phyloP scores from a whole-genome alignment of 2,797 vertebrate species.

The Enteromius treurensis region DNA sequence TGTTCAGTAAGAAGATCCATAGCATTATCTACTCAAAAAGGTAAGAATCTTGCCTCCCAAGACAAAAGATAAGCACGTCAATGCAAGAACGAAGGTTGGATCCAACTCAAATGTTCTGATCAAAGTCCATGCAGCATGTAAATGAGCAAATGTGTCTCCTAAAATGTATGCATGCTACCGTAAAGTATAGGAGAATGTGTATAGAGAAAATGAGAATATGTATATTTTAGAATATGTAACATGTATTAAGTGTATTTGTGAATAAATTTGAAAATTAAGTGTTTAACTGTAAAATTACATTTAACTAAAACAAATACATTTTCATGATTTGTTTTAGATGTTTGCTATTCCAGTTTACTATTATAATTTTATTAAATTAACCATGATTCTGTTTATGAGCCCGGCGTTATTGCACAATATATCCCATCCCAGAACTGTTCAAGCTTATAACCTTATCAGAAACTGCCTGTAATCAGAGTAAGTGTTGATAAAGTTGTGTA shows the following conservation, averaged over 20 bases:
- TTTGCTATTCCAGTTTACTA: neutral
- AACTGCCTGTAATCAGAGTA: neutral
- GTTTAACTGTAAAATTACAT: neutral
- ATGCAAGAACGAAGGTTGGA: constrained; percentile 80
- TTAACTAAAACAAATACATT: neutral
- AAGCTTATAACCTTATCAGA: constrained; percentile 1
- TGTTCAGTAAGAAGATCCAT: neutral
- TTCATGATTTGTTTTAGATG: neutral
- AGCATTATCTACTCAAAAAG: constrained; percentile 9
- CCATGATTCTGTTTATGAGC: neutral
- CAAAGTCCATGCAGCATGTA: constrained; percentile 74
- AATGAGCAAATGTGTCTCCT: constrained; percentile 14
- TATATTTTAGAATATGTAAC: neutral
- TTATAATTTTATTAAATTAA: neutral
- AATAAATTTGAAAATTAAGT: neutral
- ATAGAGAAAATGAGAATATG: no score
- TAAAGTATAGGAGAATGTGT: neutral
- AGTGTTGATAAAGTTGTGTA: constrained; percentile 14
- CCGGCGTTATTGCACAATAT: neutral
- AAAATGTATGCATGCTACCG: neutral
- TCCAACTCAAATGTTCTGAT: constrained; percentile 74
- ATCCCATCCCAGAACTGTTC: neutral
- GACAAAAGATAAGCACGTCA: constrained; percentile 48
- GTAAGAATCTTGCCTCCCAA: constrained; percentile 13
- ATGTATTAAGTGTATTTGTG: neutral